Evolutionary conservation across 2,888 invertebrate genomes (phyloP).

Genomic region (Zygogramma bicolorata): DNA sequence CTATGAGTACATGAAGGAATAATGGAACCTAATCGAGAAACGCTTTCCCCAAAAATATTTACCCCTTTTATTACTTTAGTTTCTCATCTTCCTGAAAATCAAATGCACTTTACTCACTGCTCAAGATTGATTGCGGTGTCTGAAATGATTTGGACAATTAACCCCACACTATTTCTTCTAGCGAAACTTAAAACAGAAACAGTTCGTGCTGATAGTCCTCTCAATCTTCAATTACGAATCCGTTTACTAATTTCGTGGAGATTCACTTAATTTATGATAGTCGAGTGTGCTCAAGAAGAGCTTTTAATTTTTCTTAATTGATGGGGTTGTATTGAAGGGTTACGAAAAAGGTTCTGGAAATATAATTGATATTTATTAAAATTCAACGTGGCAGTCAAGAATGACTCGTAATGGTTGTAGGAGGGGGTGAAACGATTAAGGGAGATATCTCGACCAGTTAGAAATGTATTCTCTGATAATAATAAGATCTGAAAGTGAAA

Average conservation of each 20-base stretch:
- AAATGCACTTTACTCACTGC: too few species aligned
- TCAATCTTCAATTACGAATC: background rate
- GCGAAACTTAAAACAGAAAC: background rate
- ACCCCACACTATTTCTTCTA: background rate
- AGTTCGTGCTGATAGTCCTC: background rate
- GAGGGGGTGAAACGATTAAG: background rate
- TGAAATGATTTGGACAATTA: background rate
- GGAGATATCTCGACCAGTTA: too few species aligned
- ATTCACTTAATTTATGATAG: conserved; percentile 15
- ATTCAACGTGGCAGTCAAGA: background rate
- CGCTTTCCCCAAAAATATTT: too few species aligned
- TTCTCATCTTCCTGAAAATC: too few species aligned
- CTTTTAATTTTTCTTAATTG: conserved; percentile 18
- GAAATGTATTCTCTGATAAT: too few species aligned
- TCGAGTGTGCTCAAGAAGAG: conserved; percentile 13
- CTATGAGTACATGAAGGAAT: too few species aligned
- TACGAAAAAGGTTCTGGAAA: background rate
- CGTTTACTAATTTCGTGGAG: background rate
- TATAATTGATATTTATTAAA: background rate
- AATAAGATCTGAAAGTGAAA: too few species aligned
- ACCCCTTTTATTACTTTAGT: too few species aligned
- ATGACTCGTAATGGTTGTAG: background rate
- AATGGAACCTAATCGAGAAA: too few species aligned
- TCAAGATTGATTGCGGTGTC: background rate
- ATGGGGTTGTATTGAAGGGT: conserved; percentile 18